Evolutionary conservation across 2,797 vertebrate genomes (phyloP).

Genomic region (Xiphorhynchus erythropygius): DNA sequence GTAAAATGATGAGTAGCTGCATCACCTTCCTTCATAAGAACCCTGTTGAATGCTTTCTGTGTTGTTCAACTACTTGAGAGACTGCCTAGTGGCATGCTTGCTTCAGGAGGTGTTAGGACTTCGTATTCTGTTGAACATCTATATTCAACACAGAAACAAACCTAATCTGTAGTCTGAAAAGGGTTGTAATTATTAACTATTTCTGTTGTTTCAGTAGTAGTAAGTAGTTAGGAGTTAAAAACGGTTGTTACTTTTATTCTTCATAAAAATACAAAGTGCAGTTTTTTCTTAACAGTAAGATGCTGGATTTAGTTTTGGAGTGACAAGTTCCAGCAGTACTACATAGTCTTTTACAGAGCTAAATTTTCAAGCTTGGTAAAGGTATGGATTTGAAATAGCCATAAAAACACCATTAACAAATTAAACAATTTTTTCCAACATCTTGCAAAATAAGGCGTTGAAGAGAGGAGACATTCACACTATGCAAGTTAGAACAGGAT

Average conservation of each 20-base stretch:
- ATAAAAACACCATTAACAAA: neutral
- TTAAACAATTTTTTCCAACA: neutral
- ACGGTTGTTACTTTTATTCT: neutral
- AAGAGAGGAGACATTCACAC: neutral
- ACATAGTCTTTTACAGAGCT: neutral
- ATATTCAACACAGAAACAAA: neutral
- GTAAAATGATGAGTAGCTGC: neutral
- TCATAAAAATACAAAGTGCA: neutral
- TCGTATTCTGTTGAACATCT: neutral
- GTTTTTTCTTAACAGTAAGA: neutral
- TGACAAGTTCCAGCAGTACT: neutral
- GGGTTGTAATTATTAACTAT: neutral
- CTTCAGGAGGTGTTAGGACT: neutral
- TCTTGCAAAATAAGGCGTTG: neutral
- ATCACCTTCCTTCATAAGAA: neutral
- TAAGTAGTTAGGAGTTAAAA: neutral
- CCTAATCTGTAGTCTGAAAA: neutral
- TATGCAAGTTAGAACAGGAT: neutral
- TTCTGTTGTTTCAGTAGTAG: neutral
- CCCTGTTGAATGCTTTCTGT: neutral
- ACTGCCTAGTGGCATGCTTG: too few relatives aligned
- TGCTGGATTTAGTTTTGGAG: neutral
- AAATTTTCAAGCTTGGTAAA: neutral
- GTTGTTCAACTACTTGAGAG: neutral
- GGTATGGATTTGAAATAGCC: neutral